Base-by-base conservation (phyloP, 2,888 invertebrate species). In the Allacma fusca region DNA sequence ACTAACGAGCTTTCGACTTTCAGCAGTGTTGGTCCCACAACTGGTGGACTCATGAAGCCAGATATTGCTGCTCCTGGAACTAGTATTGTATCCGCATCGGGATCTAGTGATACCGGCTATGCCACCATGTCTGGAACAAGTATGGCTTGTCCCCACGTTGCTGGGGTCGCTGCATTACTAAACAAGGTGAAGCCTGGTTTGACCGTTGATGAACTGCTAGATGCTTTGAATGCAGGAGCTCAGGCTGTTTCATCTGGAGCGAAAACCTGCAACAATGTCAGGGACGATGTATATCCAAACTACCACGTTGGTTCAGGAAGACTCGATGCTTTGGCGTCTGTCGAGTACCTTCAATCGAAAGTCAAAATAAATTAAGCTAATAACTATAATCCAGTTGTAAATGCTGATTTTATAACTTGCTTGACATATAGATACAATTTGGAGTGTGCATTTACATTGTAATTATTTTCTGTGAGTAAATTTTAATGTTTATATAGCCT, bases 1-100 rank as follows among this genome's bases (percentile, higher is more conserved):
- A 5, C 7, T 13, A 9, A 23, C n/a, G 9, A 12, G 9, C 9
- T 67, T n/a, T 7, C 67, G 7, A n/a, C 24, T 9, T 62, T 62
- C 62, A 62, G 9, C 24, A 19, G 62, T 24, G 9, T 5, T 62
- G 62, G 62, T 12, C 62, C 62, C 19, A 24, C 62, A 12, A 23
- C 7, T 12, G 24, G 62, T 19, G 62, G 62, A 7, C 21, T 5
- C 5, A 62, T 62, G 7, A 62, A 62, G 19, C 62, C 62, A 12
- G 62, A 62, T 19, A 62, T 62, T 12, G 62, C 62, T 62, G 62
- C 62, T 23, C 62, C 62, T 23, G 62, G 62, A 5, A 24, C 21
- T 62, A 19, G 19, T 23, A 62, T 62, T 19, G 62, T 62, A 5
- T 62, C 62, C 62, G 7, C 62, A 12, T 23, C 9, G 7, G 5